Evolutionary conservation across 2,888 invertebrate species (phyloP).

Genomic region (Scaptodrosophila latifasciaeformis): DNA sequence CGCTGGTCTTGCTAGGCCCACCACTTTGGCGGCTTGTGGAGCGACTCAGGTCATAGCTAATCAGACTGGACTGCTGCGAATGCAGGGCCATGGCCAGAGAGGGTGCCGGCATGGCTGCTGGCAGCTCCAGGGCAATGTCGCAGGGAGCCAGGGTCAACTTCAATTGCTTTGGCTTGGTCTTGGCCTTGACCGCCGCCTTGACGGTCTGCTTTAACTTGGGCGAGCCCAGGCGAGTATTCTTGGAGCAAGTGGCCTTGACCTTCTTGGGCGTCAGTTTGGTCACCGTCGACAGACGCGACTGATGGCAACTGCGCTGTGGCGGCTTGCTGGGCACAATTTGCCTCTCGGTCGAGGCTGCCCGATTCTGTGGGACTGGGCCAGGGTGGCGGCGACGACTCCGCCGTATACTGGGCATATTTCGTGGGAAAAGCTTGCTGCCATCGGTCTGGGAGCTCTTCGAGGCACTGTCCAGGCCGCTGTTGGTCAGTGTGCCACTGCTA

Average conservation of each 20-base stretch:
- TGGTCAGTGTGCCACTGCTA: slow-evolving; percentile 26
- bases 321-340: slow-evolving; percentile 29
- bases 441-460: slow-evolving; percentile 65
- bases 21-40: slow-evolving; percentile 44
- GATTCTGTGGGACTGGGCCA: slow-evolving; percentile 30
- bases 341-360: slow-evolving; percentile 6
- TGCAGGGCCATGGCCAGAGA: slow-evolving; percentile 50
- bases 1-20: slow-evolving; percentile 28
- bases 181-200: slow-evolving; percentile 45
- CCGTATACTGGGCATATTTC: slow-evolving; percentile 73
- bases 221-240: slow-evolving; percentile 33
- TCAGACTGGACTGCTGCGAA: slow-evolving; percentile 54
- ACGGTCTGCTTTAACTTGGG: slow-evolving; percentile 9
- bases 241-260: slow-evolving; percentile 54
- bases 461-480: slow-evolving; percentile 44
- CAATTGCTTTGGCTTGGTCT: slow-evolving; percentile 49
- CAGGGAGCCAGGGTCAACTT: slow-evolving; percentile 55
- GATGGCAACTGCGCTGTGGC: slow-evolving; percentile 28
- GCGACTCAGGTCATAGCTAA: slow-evolving; percentile 56
- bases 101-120: slow-evolving; percentile 28
- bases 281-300: slow-evolving; percentile 57
- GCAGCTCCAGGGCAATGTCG: slow-evolving; percentile 53
- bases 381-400: slow-evolving; percentile 62
- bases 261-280: slow-evolving; percentile 60
- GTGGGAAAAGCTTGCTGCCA: slow-evolving; percentile 68